Percentiles rank a stretch among this genome's conserved stretches.
phyloP scores from a whole-genome alignment of 64 coral and sea anemone genomes.

The Pocillopora damicornis region DNA sequence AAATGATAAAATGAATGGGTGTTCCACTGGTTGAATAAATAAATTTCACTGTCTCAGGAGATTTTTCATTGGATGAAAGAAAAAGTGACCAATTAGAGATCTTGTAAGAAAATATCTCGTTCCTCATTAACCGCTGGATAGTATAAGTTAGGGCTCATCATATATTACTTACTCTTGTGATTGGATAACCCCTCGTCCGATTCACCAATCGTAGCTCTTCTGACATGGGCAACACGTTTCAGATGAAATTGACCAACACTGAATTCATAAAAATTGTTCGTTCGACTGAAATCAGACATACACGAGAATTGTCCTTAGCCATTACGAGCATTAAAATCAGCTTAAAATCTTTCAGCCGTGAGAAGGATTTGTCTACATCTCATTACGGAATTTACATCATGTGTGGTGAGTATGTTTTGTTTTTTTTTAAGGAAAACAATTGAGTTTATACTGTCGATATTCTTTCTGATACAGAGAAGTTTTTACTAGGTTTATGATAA shows the following conservation, averaged over 20 bases:
- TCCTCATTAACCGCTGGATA: background rate
- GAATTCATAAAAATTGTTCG: background rate
- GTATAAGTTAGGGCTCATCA: background rate
- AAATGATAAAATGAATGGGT: background rate
- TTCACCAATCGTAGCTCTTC: background rate
- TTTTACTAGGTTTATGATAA: no score
- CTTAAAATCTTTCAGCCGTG: background rate
- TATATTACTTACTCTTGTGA: background rate
- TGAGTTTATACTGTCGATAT: no score
- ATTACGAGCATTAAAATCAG: background rate
- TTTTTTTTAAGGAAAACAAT: background rate
- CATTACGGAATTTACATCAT: background rate
- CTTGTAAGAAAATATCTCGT: background rate
- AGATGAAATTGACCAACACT: background rate
- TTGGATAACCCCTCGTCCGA: background rate
- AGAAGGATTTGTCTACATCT: background rate
- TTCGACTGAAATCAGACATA: background rate
- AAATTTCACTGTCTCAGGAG: background rate
- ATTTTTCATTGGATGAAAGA: background rate
- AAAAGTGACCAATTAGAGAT: background rate
- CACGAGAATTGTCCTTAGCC: background rate
- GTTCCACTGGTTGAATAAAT: background rate
- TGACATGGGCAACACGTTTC: background rate
- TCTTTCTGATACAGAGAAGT: background rate
- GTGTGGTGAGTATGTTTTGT: slow-evolving; percentile 17